Evolutionary conservation across 2,888 invertebrate genomes (phyloP).

Genomic region (Teleogryllus oceanicus): DNA sequence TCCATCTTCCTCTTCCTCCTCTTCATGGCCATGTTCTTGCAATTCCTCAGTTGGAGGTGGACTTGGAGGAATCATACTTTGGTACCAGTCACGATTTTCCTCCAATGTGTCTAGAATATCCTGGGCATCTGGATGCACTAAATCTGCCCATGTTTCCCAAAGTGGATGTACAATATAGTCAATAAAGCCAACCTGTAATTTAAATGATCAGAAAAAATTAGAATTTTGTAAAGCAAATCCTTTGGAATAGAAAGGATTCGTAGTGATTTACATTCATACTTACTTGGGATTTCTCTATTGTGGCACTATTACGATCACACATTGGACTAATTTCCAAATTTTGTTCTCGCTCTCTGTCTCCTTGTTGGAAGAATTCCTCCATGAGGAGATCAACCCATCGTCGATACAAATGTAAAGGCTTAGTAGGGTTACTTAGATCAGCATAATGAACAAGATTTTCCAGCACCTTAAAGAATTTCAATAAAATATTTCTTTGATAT

Average conservation of each 20-base stretch:
- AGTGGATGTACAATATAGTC: slow-evolving; percentile 99
- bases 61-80: slow-evolving; percentile 90
- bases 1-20: slow-evolving; percentile 28
- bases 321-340: slow-evolving; percentile 98
- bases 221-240: not conserved
- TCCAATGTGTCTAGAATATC: slow-evolving; percentile 96
- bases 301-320: slow-evolving; percentile 96
- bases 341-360: slow-evolving; percentile 90
- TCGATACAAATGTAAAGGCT: slow-evolving; percentile 90
- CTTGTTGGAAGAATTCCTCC: slow-evolving; percentile 99
- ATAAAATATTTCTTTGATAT: not conserved
- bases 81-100: slow-evolving; percentile 97
- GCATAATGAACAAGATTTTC: slow-evolving; percentile 99
- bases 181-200: slow-evolving; percentile 85
- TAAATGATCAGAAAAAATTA: not conserved
- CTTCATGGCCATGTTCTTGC: slow-evolving; percentile 49
- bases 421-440: slow-evolving; percentile 94
- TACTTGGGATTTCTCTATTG: slow-evolving; percentile 95
- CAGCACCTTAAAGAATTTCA: slow-evolving; percentile 64
- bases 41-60: slow-evolving; percentile 60
- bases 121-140: slow-evolving; percentile 98
- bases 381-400: slow-evolving; percentile 93
- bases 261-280: not conserved
- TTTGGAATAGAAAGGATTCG: not conserved
- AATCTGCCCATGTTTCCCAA: slow-evolving; percentile 99